These are phyloP conservation scores for Pelecanus crispus DNA, from an alignment of 2,113 vertebrate species.

Conservation along the genomic window DNA sequence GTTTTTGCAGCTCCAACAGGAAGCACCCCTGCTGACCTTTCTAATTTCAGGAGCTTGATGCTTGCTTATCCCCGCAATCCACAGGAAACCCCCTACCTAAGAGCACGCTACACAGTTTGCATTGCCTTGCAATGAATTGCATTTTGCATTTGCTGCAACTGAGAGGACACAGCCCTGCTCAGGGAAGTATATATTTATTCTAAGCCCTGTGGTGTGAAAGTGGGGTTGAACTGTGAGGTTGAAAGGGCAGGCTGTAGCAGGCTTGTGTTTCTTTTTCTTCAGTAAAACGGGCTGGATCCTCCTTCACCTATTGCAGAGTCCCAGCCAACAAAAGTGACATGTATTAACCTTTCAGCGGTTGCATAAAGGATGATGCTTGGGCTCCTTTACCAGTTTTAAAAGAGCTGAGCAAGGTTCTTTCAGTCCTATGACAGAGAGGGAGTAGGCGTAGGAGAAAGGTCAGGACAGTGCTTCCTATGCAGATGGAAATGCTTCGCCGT, in stretches of 20 bases:
- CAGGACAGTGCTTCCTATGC: slow-evolving; percentile 22
- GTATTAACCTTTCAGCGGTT: slow-evolving; percentile 44
- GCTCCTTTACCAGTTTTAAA: slow-evolving; percentile 33
- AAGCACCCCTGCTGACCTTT: slow-evolving; percentile 17
- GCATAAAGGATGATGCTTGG: slow-evolving; percentile 13
- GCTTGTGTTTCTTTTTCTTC: not conserved
- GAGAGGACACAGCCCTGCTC: not conserved
- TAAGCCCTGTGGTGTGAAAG: not conserved
- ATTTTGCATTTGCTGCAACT: not conserved
- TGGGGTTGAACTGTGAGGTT: not conserved
- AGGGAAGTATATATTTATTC: not conserved
- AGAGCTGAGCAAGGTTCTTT: slow-evolving; percentile 38
- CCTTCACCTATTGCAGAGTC: not conserved
- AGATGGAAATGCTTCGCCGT: not conserved
- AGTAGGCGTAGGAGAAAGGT: slow-evolving; percentile 46
- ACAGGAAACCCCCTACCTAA: not conserved
- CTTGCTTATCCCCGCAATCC: not conserved
- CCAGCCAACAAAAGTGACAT: not conserved
- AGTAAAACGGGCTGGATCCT: not conserved
- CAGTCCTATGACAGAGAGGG: slow-evolving; percentile 28
- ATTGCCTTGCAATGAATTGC: not conserved
- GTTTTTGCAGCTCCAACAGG: not conserved
- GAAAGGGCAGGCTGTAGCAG: slow-evolving; percentile 14
- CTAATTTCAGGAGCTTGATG: not conserved
- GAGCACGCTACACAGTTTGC: not conserved